These are phyloP conservation scores for Euspilapteryx auroguttella DNA, from an alignment of 2,888 invertebrate species.

Conservation along the genomic window DNA sequence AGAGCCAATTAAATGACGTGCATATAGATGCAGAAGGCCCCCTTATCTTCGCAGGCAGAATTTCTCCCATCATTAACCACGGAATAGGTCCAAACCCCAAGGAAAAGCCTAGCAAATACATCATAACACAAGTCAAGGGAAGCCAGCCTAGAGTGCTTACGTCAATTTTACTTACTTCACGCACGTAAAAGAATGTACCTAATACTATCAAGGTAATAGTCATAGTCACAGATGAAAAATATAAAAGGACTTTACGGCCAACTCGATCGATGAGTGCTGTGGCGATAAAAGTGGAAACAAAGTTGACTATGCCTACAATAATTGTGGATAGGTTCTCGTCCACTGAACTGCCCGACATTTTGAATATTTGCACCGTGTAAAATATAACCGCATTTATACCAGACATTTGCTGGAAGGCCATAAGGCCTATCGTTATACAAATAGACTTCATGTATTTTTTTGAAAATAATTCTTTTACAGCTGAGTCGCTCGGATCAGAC, in stretches of 20 bases:
- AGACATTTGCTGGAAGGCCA: conserved; percentile 94
- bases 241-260: conserved; percentile 85
- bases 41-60: conserved; percentile 84
- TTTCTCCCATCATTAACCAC: conserved; percentile 93
- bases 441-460: conserved; percentile 77
- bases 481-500: conserved; percentile 63
- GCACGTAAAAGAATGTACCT: conserved; percentile 78
- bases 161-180: conserved; percentile 37
- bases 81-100: conserved; percentile 83
- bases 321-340: conserved; percentile 80
- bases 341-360: conserved; percentile 80
- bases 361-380: conserved; percentile 87
- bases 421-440: conserved; percentile 80
- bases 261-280: conserved; percentile 84
- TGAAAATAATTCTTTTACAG: conserved; percentile 67
- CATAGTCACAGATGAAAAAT: conserved; percentile 82
- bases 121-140: conserved; percentile 76
- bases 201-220: conserved; percentile 70
- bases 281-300: conserved; percentile 86
- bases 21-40: conserved; percentile 89
- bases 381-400: conserved; percentile 97
- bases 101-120: conserved; percentile 86
- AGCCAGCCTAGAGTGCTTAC: conserved; percentile 71
- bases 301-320: conserved; percentile 87
- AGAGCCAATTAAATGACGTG: conserved; percentile 91